phyloP scores from a whole-genome alignment of 2,888 invertebrate genomes.

The Pachycephus smyrnensis region DNA sequence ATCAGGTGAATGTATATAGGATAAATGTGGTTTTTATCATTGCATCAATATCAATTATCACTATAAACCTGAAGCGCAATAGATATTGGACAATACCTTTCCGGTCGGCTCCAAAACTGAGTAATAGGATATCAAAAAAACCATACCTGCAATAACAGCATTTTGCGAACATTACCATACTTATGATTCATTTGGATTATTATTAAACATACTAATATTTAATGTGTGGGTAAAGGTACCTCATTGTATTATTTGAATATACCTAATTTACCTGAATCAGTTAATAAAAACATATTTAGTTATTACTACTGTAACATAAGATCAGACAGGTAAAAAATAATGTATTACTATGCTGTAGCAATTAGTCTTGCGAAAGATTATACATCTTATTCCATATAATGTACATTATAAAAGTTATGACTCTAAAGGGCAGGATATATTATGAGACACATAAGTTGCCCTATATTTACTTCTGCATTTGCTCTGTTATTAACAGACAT shows the following conservation, averaged over 20 bases:
- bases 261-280: not conserved
- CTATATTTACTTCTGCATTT: not conserved
- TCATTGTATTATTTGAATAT: too few relatives aligned
- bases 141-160: not conserved
- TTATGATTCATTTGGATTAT: not conserved
- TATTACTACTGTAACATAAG: not conserved
- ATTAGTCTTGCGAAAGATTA: not conserved
- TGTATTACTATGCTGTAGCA: too few relatives aligned
- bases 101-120: not conserved
- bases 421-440: not conserved
- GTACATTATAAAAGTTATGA: not conserved
- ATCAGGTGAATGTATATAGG: constrained; percentile 69
- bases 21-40: not conserved
- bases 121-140: not conserved
- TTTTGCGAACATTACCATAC: not conserved
- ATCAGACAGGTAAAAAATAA: too few relatives aligned
- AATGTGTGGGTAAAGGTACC: not conserved
- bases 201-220: not conserved
- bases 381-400: not conserved
- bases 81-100: not conserved
- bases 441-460: too few relatives aligned
- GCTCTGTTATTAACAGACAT: constrained; percentile 69
- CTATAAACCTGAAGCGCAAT: not conserved
- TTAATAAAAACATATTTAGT: not conserved
- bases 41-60: not conserved